Base-by-base conservation (phyloP, 1,140 invertebrate genomes). In the Drosophila obscura region DNA sequence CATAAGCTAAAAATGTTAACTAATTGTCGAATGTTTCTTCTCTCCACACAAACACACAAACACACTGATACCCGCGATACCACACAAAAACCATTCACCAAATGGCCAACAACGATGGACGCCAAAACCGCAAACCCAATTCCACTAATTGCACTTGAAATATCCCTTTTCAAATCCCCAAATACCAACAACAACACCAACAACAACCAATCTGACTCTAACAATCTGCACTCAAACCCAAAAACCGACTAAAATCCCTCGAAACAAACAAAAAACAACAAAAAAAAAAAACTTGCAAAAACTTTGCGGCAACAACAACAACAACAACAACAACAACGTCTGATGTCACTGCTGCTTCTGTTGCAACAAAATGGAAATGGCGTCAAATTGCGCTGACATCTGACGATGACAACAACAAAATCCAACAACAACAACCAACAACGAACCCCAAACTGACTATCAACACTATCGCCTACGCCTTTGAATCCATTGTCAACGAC, bases 321-420 rank as follows among this genome's bases (percentile, higher is more conserved):
- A 31, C 28, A 31, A 31, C 31, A 31, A 31, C 7, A 28, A 28
- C 28, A 28, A 13, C 35, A 2, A 13, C 35, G 11, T 39, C 11
- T 39, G 35, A 13, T 59, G 45, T 63, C 53, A 43, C 59, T 48
- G 43, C 49, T 65, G 16, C 28, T 71, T 39, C 26, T 64, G 44
- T 45, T 65, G 22, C 63, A 73, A 77, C 74, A 60, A 87, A 89
- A 87, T 87, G 79, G 71, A 88, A 88, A 82, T 84, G 88, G 88
- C 88, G 77, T 90, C 88, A 90, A 90, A 90, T 90, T 90, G 88
- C 88, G 74, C 80, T 90, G 88, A 88, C 88, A 90, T 82, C 77
- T 84, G 80, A 88, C 85, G 76, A 80, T 75, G 64, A 26, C 52
- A 67, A 65, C 64, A 56, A 65, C 65, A 65, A 73, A 56, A 73